Evolutionary conservation across 2,797 vertebrate genomes (phyloP).

Genomic region (Brotula barbata): DNA sequence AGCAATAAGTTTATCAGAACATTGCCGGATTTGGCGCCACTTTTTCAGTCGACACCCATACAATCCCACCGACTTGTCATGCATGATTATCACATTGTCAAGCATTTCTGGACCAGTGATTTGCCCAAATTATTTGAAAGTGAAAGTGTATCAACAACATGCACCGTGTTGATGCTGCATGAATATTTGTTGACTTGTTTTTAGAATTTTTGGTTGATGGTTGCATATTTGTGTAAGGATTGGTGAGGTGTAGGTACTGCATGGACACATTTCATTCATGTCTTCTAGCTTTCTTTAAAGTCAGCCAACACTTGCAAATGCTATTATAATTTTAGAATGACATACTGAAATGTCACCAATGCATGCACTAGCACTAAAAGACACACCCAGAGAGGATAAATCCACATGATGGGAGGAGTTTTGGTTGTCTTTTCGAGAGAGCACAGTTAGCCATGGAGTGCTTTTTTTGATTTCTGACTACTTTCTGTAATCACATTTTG

Average conservation of each 20-base stretch:
- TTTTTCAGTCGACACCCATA: constrained; percentile 78
- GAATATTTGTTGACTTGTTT: not conserved
- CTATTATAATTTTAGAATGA: constrained; percentile 15
- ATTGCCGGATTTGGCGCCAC: constrained; percentile 81
- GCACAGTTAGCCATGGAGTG: not conserved
- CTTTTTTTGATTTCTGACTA: not conserved
- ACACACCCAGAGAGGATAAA: constrained; percentile 9
- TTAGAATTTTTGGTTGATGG: not conserved
- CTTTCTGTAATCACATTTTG: not conserved
- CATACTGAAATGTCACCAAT: constrained; percentile 9
- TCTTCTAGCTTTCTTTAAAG: not conserved
- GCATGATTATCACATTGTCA: constrained; percentile 19
- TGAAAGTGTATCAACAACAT: not conserved
- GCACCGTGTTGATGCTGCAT: not conserved
- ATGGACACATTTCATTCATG: not conserved
- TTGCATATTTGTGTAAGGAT: not conserved
- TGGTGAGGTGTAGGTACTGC: not conserved
- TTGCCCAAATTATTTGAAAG: not conserved
- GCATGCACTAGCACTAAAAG: not conserved
- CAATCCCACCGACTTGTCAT: constrained; percentile 52
- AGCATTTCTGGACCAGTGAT: constrained; percentile 11
- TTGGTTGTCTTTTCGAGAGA: constrained; percentile 20
- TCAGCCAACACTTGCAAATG: not conserved
- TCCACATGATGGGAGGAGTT: constrained; percentile 37
- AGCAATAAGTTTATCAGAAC: constrained; percentile 56